Percentiles rank a stretch among this genome's conserved stretches.
These are phyloP conservation scores for Branchinecta lynchi DNA, from an alignment of 1,140 invertebrate genomes.

Conservation along the genomic window DNA sequence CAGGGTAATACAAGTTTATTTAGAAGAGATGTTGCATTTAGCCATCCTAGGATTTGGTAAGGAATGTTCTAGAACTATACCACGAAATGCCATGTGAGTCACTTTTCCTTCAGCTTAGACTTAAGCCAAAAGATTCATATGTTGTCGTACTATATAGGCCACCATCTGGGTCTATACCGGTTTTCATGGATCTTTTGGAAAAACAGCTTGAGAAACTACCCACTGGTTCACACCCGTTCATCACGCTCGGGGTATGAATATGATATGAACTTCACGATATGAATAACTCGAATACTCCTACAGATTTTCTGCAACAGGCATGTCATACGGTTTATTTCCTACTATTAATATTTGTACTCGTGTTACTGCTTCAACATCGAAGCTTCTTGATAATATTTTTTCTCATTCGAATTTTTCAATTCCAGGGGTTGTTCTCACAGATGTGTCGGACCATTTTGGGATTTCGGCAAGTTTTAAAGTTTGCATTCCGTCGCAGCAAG, in stretches of 20 bases:
- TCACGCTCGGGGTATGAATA: not conserved
- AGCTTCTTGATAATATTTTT: slow-evolving; percentile 10
- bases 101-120: slow-evolving; percentile 5
- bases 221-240: slow-evolving; percentile 5
- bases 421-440: not conserved
- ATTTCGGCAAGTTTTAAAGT: slow-evolving; percentile 2
- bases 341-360: no score
- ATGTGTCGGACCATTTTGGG: slow-evolving; percentile 5
- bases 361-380: no score
- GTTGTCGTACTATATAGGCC: slow-evolving; percentile 6
- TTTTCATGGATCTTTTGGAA: slow-evolving; percentile 6
- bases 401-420: slow-evolving; percentile 2
- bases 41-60: slow-evolving; percentile 3
- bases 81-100: not conserved
- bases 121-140: not conserved
- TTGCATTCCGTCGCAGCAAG: not conserved
- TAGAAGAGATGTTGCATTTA: no score
- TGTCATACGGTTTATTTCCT: slow-evolving; percentile 9
- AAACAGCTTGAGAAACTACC: slow-evolving; percentile 6
- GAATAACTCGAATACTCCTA: slow-evolving; percentile 9
- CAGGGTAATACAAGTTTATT: no score
- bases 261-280: not conserved
- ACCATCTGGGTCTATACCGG: slow-evolving; percentile 4
- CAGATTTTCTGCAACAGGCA: slow-evolving; percentile 1
- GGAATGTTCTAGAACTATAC: not conserved